These are phyloP conservation scores for Nicator chloris DNA, from an alignment of 2,113 vertebrate genomes.

Conservation along the genomic window DNA sequence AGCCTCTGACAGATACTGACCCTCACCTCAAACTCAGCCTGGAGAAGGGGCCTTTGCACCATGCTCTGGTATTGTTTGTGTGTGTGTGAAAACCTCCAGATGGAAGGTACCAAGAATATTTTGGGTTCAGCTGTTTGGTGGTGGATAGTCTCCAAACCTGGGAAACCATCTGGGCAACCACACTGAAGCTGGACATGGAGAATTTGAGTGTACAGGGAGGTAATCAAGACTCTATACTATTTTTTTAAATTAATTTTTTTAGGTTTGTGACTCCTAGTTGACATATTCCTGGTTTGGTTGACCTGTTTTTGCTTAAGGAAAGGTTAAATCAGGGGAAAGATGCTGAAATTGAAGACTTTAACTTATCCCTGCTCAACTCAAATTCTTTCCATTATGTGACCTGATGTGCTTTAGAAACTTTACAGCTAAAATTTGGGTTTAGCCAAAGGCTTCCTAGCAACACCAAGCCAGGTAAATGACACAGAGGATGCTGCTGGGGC, in stretches of 20 bases:
- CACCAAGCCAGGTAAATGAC: neutral
- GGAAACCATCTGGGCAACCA: neutral
- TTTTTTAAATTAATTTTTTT: neutral
- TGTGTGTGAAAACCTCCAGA: neutral
- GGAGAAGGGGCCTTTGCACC: neutral
- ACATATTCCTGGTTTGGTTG: neutral
- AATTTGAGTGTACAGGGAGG: neutral
- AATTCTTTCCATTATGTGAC: neutral
- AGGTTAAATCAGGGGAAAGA: neutral
- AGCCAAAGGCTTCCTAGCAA: neutral
- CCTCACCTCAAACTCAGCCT: neutral
- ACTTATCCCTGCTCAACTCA: neutral
- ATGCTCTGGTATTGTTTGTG: neutral
- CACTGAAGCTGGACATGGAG: neutral
- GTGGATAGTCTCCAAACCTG: neutral
- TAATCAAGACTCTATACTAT: neutral
- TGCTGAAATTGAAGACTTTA: neutral
- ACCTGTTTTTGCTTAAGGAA: neutral
- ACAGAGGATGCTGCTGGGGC: neutral
- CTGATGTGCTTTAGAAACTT: neutral
- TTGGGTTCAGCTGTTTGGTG: neutral
- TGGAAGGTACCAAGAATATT: neutral
- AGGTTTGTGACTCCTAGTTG: neutral
- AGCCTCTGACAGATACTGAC: neutral
- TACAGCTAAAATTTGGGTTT: neutral